Evolutionary conservation across 2,113 vertebrate genomes (phyloP), one percentile per base, ranked within the genome.

Genomic region (Strix uralensis): DNA sequence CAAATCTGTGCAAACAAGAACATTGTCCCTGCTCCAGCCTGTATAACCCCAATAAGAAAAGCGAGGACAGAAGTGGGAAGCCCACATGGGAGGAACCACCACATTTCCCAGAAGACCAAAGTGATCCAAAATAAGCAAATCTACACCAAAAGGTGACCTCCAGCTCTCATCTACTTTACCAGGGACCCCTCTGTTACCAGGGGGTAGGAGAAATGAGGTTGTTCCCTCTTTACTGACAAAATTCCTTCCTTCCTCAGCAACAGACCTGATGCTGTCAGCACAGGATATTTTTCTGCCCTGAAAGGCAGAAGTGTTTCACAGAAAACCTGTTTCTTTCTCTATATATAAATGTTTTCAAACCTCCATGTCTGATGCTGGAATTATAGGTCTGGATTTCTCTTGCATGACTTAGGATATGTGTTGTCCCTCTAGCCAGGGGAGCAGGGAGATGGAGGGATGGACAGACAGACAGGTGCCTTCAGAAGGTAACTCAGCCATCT

Each of bases 41-140:
- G 1, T 52, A 78, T 4, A 81, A n/a, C 4, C 32, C 44, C 21
- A 69, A 5, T 16, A 49, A 70, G 16, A 81, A 90, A 61, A 11
- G 2, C 1, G 2, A 85, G 46, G 32, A 40, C 19, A 47, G 27
- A 87, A 66, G 15, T 10, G 4, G 10, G 11, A 96, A 85, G 13
- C 5, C 38, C 10, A 6, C 0, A 0, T 49, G 40, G 21, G 15
- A 81, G 11, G 32, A 67, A 26, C 5, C 21, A 32, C 26, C 22
- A 20, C 11, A 34, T 49, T 34, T 75, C 57, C 14, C n/a, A 61
- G 52, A 63, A 49, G 52, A 47, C 13, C 0, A 1, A 73, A 34
- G 11, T 10, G 4, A 61, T 36, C 9, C 20, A 36, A 27, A 20
- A 54, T 19, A 81, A 86, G 77, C 9, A 29, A 14, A 6, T 19